Evolutionary conservation across 2,113 vertebrate genomes (phyloP).

Genomic region (Seriola rivoliana): DNA sequence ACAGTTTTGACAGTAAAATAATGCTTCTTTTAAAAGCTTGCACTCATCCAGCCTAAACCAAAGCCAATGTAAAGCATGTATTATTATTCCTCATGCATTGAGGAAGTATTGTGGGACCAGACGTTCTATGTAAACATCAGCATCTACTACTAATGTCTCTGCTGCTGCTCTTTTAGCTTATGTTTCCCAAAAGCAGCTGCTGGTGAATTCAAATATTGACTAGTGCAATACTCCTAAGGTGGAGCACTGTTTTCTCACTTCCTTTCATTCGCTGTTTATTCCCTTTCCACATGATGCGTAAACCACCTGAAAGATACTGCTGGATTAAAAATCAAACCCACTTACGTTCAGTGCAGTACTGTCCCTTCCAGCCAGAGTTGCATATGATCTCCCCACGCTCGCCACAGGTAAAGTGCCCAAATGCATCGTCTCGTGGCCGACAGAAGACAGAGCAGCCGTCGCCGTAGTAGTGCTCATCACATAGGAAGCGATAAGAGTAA

Average conservation of each 20-base stretch:
- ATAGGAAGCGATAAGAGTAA: slow-evolving; percentile 97
- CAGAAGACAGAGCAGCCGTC: slow-evolving; percentile 98
- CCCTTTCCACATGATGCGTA: not conserved
- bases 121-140: slow-evolving; percentile 36
- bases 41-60: not conserved
- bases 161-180: slow-evolving; percentile 16
- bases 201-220: slow-evolving; percentile 41
- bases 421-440: slow-evolving; percentile 94
- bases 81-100: not conserved
- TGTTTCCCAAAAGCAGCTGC: slow-evolving; percentile 17
- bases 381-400: slow-evolving; percentile 97
- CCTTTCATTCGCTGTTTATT: slow-evolving; percentile 10
- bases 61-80: not conserved
- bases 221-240: not conserved
- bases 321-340: slow-evolving; percentile 53
- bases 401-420: slow-evolving; percentile 97
- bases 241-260: not conserved
- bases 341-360: slow-evolving; percentile 98
- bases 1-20: slow-evolving; percentile 9
- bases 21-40: slow-evolving; percentile 5
- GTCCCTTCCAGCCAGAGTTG: slow-evolving; percentile 97
- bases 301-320: not conserved
- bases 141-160: not conserved
- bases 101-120: not conserved
- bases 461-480: slow-evolving; percentile 96